These are phyloP conservation scores for Cerastis rubricosa DNA, from an alignment of 2,888 invertebrate genomes.

Conservation along the genomic window DNA sequence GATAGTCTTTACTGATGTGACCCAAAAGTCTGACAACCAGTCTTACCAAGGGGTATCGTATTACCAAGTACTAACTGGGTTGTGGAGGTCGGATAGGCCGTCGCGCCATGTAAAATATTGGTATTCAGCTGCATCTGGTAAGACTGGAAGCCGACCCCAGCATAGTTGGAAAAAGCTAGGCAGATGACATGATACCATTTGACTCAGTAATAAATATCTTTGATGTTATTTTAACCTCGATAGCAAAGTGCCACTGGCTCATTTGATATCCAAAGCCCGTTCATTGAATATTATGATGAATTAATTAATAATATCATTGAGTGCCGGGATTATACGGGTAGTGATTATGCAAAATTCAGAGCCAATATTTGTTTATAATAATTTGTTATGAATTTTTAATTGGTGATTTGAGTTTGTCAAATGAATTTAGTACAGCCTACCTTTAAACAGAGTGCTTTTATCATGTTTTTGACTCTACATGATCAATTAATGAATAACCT, in stretches of 20 bases:
- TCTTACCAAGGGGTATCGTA: no score
- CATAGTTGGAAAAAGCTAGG: no score
- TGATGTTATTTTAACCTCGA: conserved; percentile 36
- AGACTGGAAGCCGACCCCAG: no score
- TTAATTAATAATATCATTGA: conserved; percentile 56
- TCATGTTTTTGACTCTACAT: not conserved
- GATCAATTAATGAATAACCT: conserved; percentile 5
- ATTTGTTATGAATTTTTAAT: conserved; percentile 46
- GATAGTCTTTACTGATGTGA: no score
- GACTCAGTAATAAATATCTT: conserved; percentile 1
- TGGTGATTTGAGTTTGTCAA: conserved; percentile 9
- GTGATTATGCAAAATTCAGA: conserved; percentile 41
- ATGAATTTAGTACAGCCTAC: conserved; percentile 2
- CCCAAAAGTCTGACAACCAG: no score
- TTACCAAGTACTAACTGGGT: no score
- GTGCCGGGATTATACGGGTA: conserved; percentile 38
- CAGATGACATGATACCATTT: not conserved
- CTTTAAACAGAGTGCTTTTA: no score
- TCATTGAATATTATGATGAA: conserved; percentile 57
- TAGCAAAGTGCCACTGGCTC: conserved; percentile 21
- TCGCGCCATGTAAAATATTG: no score
- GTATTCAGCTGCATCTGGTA: no score
- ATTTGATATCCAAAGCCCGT: conserved; percentile 22
- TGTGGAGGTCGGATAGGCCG: no score
- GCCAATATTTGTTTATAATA: conserved; percentile 50